Percentiles rank a stretch among this genome's conserved stretches.
Conservation (phyloP, 1,140 invertebrate genomes). For the Drosophila arawakana region DNA sequence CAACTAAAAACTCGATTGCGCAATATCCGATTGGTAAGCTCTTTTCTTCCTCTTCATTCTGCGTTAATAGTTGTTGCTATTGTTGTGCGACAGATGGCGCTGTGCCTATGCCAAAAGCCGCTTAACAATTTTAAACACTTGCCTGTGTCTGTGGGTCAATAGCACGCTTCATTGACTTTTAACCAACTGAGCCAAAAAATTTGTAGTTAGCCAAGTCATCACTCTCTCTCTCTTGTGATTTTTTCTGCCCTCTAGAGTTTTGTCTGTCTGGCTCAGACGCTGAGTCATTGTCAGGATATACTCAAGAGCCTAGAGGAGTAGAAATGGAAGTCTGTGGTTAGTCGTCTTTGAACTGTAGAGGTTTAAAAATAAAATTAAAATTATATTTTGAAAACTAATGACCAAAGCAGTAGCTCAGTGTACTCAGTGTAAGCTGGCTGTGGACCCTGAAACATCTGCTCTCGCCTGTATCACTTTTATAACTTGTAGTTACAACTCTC, state of each 20-base stretch:
- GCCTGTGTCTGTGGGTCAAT: slow-evolving; percentile 52
- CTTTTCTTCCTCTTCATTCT: slow-evolving; percentile 2
- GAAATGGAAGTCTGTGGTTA: neutral
- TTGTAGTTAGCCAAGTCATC: slow-evolving; percentile 1
- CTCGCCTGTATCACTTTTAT: too few relatives aligned
- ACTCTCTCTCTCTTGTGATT: neutral
- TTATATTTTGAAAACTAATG: too few relatives aligned
- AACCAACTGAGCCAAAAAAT: neutral
- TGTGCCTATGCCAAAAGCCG: slow-evolving; percentile 31
- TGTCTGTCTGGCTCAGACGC: neutral
- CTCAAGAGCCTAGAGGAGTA: neutral
- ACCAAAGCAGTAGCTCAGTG: too few relatives aligned
- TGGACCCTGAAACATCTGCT: too few relatives aligned
- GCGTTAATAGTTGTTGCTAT: slow-evolving; percentile 11
- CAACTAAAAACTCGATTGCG: slow-evolving; percentile 56
- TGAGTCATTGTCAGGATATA: slow-evolving; percentile 16
- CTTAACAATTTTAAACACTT: slow-evolving; percentile 52
- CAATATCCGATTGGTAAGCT: slow-evolving; percentile 69
- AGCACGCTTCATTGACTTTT: slow-evolving; percentile 23
- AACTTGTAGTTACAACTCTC: too few relatives aligned
- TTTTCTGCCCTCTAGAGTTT: neutral
- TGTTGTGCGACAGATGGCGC: slow-evolving; percentile 20
- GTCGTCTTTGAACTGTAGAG: too few relatives aligned
- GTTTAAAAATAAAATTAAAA: too few relatives aligned
- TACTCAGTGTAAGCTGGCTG: too few relatives aligned